These are phyloP conservation scores for Camelus bactrianus DNA, from an alignment of 2,113 vertebrate species.

Conservation along the genomic window DNA sequence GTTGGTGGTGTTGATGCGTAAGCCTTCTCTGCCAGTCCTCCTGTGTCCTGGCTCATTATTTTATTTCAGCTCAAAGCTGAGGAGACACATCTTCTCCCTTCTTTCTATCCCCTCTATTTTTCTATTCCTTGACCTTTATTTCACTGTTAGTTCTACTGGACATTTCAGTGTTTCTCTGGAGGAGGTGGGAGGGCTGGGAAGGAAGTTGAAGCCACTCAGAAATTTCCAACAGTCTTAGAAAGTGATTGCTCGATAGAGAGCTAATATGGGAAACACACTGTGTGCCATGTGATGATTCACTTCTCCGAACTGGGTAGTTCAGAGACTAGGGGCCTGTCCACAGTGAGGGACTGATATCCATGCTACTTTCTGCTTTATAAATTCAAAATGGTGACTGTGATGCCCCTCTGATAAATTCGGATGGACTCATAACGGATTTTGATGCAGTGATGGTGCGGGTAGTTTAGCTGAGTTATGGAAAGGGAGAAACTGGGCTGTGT, in stretches of 20 bases:
- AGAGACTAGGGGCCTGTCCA: neutral
- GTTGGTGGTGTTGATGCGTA: neutral
- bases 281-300: neutral
- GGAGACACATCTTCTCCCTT: neutral
- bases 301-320: neutral
- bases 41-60: neutral
- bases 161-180: constrained; percentile 33
- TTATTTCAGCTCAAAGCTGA: neutral
- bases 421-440: neutral
- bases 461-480: constrained; percentile 3
- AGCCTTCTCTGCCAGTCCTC: neutral
- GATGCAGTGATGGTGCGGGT: neutral
- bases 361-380: neutral
- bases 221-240: neutral
- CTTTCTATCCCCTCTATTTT: neutral
- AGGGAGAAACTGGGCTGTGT: neutral
- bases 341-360: neutral
- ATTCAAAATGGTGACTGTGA: neutral
- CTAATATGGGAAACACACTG: neutral
- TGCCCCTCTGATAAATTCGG: neutral
- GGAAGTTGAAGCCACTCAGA: neutral
- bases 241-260: neutral
- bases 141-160: neutral
- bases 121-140: neutral
- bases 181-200: neutral